Evolutionary conservation across 2,888 invertebrate genomes (phyloP), one percentile per base, ranked within the genome.

Genomic region (Blomia tropicalis): DNA sequence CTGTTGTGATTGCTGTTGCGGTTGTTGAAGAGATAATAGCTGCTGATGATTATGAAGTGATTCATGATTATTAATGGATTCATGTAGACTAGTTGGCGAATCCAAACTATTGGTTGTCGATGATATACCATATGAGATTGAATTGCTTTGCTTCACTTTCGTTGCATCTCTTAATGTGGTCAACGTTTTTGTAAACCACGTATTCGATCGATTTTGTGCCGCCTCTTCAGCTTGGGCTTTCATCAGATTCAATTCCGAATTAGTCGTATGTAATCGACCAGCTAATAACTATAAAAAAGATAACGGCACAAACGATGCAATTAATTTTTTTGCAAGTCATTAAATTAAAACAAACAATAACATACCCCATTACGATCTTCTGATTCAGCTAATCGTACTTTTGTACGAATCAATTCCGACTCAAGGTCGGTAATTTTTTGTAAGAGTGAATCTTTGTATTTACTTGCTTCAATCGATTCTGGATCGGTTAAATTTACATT

Each of bases 361-460:
- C 7, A 43, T 58, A 62, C 62, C 58, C 58, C 62, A 44, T 90
- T 92, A 72, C 84, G 83, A 77, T 95, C 95, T 76, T 95, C 89
- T 1, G 92, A 88, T 76, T 98, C 93, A 4, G 96, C 98, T 68
- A 95, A 85, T 0, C 91, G 92, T 67, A 98, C 77, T 75, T 98
- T 98, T 0, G 95, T 91, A 73, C 92, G 89, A 2, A 96, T 98
- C 68, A 98, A 76, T 71, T 98, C 95, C 64, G 95, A 77, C 74
- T 98, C 98, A 22, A 98, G 76, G 72, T 91, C 92, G 2, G 90
- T 79, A 59, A 91, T 83, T 67, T 85, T 80, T 70, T 82, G 81
- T 68, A 81, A 75, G 1, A 82, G 77, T 43, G 79, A 59, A 41
- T 63, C 63, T n/a, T 43, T 36, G 14, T 59, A 41, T n/a, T 43